These are phyloP conservation scores for Ovis canadensis DNA, from an alignment of 2,113 vertebrate species.

Conservation along the genomic window DNA sequence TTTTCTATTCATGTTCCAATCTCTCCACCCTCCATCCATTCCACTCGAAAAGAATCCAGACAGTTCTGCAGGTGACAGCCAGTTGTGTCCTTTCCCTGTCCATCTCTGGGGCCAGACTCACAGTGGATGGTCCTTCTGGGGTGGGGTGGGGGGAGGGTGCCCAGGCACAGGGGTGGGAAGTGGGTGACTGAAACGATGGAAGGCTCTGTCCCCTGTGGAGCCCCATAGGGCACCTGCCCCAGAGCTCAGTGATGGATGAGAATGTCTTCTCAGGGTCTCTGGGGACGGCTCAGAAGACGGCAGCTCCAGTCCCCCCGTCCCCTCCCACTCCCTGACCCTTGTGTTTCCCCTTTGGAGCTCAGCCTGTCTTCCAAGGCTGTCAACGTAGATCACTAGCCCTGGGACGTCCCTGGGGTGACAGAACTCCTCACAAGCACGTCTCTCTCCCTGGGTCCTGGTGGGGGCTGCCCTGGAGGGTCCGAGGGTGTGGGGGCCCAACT, in stretches of 20 bases:
- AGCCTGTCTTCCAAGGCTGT: background rate
- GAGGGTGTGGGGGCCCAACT: background rate
- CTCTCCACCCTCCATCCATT: background rate
- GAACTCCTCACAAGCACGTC: background rate
- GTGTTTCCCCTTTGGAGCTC: accelerated
- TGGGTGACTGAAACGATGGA: background rate
- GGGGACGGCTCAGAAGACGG: background rate
- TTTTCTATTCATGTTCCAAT: no score
- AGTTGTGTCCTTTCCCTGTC: no score
- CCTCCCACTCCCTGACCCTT: background rate
- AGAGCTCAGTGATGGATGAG: background rate
- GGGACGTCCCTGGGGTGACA: background rate
- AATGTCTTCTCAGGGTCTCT: background rate
- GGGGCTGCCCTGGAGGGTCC: background rate
- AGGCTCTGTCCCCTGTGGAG: background rate
- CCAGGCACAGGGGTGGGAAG: no score
- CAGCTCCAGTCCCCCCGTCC: background rate
- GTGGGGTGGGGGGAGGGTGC: background rate
- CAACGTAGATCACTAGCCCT: background rate
- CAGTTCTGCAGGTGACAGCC: background rate
- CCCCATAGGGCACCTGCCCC: background rate
- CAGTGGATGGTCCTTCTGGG: background rate
- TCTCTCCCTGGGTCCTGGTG: background rate
- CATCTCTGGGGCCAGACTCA: background rate
- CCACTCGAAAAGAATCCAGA: background rate